Evolutionary conservation across 2,797 vertebrate species (phyloP), one percentile per base, ranked within the genome.

Genomic region (Alauda arvensis): DNA sequence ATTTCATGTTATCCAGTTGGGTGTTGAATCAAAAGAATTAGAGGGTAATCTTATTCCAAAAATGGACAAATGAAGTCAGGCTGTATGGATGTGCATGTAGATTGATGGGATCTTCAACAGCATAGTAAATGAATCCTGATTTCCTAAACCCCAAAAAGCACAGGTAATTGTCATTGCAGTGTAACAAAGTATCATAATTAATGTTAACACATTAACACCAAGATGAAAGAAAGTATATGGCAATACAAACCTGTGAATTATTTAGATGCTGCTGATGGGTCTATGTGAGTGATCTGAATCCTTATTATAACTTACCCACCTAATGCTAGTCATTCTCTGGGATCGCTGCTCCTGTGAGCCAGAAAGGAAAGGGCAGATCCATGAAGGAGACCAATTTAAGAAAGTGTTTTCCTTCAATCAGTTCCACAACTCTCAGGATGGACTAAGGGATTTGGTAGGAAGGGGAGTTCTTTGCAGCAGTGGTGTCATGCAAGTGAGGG

Each of bases 271-370:
- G 20, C 10, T 52, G 16, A 26, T 55, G 16, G 8, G 72, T 66
- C 31, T 10, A 1, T 12, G 4, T 60, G 25, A 81, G 18, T 74
- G 26, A 60, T 34, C 37, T 29, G 10, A 60, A 75, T 59, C 10
- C 8, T 53, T 37, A 18, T 20, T 31, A 14, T 8, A 55, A 28
- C 21, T 85, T 72, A 19, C 6, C 17, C 18, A 37, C 6, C 18
- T 71, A 26, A n/a, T 46, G 14, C 4, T 40, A 53, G 7, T 18
- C 13, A 12, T 83, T 77, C 7, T 29, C 39, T 59, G 48, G 2
- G 2, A 59, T 51, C 1, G 0, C 43, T 24, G 6, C 16, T 43
- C 17, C 45, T 34, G 5, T 16, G 4, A 83, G 24, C 5, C 18
- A 52, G 42, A 71, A 78, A 37, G 17, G 6, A 69, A 71, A 76